Evolutionary conservation across 1,140 invertebrate genomes (phyloP).

Genomic region (Drosophila takahashii): DNA sequence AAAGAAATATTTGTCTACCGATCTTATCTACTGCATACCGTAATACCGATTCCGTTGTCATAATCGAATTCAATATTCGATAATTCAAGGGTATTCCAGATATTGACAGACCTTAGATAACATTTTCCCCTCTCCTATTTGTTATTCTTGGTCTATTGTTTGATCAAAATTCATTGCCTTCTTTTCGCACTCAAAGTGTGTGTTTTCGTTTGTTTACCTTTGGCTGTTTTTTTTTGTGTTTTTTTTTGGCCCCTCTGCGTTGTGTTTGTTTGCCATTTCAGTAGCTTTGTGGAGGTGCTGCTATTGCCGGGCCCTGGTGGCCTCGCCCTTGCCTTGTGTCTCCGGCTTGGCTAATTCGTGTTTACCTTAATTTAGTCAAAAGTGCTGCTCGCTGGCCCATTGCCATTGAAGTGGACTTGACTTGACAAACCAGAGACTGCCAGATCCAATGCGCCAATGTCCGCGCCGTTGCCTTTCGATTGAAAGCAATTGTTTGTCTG

Average conservation of each 20-base stretch:
- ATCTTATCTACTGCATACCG: not conserved
- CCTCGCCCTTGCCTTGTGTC: slow-evolving; percentile 58
- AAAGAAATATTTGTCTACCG: not conserved
- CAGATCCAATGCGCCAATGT: slow-evolving; percentile 18
- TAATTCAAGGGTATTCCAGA: slow-evolving; percentile 47
- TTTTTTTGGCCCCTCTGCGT: slow-evolving; percentile 24
- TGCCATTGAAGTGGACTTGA: slow-evolving; percentile 58
- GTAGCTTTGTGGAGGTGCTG: slow-evolving; percentile 40
- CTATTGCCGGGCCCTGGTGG: slow-evolving; percentile 15
- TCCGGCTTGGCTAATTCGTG: slow-evolving; percentile 60
- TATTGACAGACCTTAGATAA: slow-evolving; percentile 63
- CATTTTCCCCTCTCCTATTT: slow-evolving; percentile 35
- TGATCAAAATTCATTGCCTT: slow-evolving; percentile 42
- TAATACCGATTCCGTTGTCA: no score
- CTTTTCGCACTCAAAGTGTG: slow-evolving; percentile 62
- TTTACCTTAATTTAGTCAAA: slow-evolving; percentile 64
- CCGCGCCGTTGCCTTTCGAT: slow-evolving; percentile 48
- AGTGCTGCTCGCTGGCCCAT: slow-evolving; percentile 30
- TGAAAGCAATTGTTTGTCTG: slow-evolving; percentile 63
- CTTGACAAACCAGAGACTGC: slow-evolving; percentile 14
- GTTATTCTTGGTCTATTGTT: slow-evolving; percentile 59
- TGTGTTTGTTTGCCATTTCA: slow-evolving; percentile 65
- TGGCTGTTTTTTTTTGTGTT: slow-evolving; percentile 14
- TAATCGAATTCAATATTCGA: not conserved
- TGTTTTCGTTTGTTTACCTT: slow-evolving; percentile 41